phyloP scores from a whole-genome alignment of 2,888 invertebrate species.

The Hesperia comma region DNA sequence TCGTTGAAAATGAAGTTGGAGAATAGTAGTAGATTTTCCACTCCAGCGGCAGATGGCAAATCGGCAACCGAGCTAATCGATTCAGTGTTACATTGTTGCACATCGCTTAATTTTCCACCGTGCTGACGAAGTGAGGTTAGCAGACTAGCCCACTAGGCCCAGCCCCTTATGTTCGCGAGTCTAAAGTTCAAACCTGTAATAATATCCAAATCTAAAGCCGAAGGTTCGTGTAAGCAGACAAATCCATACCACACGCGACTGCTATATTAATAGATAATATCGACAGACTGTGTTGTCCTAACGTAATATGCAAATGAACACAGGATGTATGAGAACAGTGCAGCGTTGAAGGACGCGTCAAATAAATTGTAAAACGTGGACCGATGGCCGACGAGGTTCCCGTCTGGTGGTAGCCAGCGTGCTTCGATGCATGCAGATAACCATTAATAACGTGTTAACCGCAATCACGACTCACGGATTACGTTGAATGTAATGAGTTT shows the following conservation, averaged over 20 bases:
- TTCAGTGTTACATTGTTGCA: too few relatives aligned
- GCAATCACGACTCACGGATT: constrained; percentile 21
- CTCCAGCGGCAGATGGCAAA: too few relatives aligned
- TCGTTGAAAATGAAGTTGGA: too few relatives aligned
- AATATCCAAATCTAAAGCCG: too few relatives aligned
- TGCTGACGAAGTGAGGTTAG: too few relatives aligned
- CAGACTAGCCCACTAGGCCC: too few relatives aligned
- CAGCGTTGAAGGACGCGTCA: constrained; percentile 33
- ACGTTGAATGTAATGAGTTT: constrained; percentile 12
- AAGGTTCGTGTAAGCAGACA: too few relatives aligned
- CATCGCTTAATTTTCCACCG: too few relatives aligned
- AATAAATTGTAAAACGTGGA: constrained; percentile 33
- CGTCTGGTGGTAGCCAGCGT: constrained; percentile 36
- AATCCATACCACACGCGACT: neutral
- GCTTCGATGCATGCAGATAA: constrained; percentile 23
- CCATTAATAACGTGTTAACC: constrained; percentile 17
- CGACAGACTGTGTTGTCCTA: neutral
- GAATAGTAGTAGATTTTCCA: too few relatives aligned
- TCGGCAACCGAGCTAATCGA: too few relatives aligned
- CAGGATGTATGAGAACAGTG: constrained; percentile 26
- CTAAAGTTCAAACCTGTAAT: too few relatives aligned
- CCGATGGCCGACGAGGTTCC: constrained; percentile 38
- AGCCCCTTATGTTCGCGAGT: too few relatives aligned
- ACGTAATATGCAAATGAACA: neutral
- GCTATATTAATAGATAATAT: neutral